These are phyloP conservation scores for Tenthredo notha DNA, from an alignment of 2,888 invertebrate species.

Conservation along the genomic window DNA sequence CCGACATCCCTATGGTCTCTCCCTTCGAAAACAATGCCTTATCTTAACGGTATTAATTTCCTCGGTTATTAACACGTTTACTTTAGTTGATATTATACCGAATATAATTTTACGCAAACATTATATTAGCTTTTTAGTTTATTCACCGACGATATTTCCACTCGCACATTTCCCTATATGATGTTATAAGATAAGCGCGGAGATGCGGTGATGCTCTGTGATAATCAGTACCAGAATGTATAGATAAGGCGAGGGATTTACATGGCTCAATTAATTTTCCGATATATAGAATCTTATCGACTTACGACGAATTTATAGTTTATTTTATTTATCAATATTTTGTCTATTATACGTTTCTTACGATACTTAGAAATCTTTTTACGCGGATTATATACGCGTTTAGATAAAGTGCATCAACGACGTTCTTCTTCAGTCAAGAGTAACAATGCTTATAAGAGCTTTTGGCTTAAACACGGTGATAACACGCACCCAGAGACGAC, in stretches of 20 bases:
- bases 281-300: neutral
- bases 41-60: neutral
- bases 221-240: neutral
- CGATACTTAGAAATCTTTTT: neutral
- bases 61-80: neutral
- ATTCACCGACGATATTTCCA: neutral
- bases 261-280: neutral
- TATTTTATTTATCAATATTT: neutral
- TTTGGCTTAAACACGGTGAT: slow-evolving; percentile 34
- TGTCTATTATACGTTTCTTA: neutral
- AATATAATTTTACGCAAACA: neutral
- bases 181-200: neutral
- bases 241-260: neutral
- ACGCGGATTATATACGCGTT: neutral
- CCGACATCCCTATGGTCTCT: slow-evolving; percentile 76
- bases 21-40: neutral
- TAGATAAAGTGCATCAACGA: slow-evolving; percentile 14
- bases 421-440: slow-evolving; percentile 23
- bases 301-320: neutral
- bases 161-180: neutral
- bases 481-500: slow-evolving; percentile 39
- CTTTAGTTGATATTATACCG: neutral
- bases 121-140: neutral
- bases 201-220: neutral
- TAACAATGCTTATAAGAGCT: slow-evolving; percentile 22